Evolutionary conservation across 1,140 invertebrate genomes (phyloP).

Genomic region (Sitophilus oryzae): DNA sequence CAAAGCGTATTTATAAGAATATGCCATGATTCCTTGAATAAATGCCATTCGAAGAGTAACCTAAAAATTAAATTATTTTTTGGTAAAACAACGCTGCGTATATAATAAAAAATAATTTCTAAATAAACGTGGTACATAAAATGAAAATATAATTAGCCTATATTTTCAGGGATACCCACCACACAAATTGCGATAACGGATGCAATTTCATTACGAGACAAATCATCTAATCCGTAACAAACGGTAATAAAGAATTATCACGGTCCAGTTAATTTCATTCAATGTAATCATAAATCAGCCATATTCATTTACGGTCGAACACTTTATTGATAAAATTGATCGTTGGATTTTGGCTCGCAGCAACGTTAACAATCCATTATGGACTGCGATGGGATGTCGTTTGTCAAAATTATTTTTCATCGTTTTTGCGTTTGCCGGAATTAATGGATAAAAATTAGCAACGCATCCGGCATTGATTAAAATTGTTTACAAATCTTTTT

Average conservation of each 20-base stretch:
- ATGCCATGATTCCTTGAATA: no score
- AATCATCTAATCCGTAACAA: conserved; percentile 4
- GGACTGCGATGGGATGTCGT: neutral
- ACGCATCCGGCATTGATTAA: no score
- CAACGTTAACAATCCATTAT: conserved; percentile 12
- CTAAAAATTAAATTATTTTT: no score
- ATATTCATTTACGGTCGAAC: conserved; percentile 14
- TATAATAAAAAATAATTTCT: no score
- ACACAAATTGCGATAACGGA: neutral
- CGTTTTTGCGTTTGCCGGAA: no score
- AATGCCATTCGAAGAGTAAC: no score
- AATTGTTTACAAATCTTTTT: no score
- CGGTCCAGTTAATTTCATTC: conserved; percentile 16
- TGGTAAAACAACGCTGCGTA: no score
- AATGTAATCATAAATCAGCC: conserved; percentile 19
- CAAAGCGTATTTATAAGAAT: no score
- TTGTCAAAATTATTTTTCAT: conserved; percentile 2
- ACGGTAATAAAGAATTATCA: conserved; percentile 19
- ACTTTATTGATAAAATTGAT: conserved; percentile 24
- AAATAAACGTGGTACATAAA: no score
- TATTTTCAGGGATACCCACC: neutral
- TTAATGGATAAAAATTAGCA: no score
- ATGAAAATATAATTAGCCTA: neutral
- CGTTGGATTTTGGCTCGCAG: conserved; percentile 15
- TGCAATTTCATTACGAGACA: neutral